A percentile compares a stretch with the other conserved stretches of the same genome.
Evolutionary conservation across 2,797 vertebrate genomes (phyloP).

Genomic region (Clarias platycephalus): DNA sequence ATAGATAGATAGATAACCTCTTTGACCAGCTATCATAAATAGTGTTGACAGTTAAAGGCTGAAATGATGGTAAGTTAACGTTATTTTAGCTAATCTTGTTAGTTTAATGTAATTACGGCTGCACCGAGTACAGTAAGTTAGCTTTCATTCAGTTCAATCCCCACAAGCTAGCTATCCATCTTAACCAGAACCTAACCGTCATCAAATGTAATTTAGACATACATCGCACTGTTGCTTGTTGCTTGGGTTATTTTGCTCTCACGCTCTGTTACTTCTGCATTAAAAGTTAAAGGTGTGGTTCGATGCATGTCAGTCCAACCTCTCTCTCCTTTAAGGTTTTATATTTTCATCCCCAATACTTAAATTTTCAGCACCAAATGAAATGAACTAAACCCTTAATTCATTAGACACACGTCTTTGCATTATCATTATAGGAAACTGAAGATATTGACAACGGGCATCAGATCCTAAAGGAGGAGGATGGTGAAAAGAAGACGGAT

Average conservation of each 20-base stretch:
- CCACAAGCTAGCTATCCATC: neutral
- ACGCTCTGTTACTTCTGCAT: neutral
- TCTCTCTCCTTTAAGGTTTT: neutral
- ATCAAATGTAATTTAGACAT: neutral
- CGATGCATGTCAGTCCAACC: neutral
- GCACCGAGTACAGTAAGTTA: neutral
- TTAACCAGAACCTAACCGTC: neutral
- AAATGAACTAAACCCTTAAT: neutral
- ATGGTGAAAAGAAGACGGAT: slow-evolving; percentile 49
- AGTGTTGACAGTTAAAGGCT: neutral
- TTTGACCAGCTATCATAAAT: neutral
- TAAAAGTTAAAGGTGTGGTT: slow-evolving; percentile 1
- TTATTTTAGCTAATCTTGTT: slow-evolving; percentile 18
- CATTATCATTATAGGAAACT: slow-evolving; percentile 36
- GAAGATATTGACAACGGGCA: slow-evolving; percentile 22
- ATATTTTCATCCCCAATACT: neutral
- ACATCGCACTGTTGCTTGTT: neutral
- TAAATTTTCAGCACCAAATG: neutral
- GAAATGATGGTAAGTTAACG: slow-evolving; percentile 38
- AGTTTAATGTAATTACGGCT: neutral
- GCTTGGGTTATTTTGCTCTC: neutral
- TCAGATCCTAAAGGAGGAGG: slow-evolving; percentile 10
- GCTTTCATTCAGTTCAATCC: neutral
- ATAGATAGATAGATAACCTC: neutral
- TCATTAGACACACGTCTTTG: neutral